Percentiles rank a stretch among this genome's conserved stretches.
Conservation (phyloP, 2,113 vertebrate genomes). For the Mastomys natalensis region DNA sequence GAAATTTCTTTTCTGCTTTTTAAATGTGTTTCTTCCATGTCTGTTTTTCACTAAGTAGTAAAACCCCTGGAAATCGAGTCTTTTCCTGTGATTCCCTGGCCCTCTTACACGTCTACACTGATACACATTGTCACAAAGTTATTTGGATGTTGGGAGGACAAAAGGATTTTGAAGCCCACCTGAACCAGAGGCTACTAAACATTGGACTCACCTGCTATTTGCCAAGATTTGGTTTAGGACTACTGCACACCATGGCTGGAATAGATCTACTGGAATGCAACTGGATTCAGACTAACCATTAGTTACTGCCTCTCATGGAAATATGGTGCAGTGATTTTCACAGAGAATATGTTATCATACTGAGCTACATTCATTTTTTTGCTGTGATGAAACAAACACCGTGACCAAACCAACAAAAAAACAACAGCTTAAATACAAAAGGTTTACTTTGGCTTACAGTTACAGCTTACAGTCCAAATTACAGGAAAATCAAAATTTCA, state of each 20-base stretch:
- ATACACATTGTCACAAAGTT: background rate
- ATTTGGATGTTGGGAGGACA: accelerated
- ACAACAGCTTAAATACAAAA: background rate
- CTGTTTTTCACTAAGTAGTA: background rate
- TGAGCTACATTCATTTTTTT: background rate
- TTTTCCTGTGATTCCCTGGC: too few species aligned
- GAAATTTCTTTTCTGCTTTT: background rate
- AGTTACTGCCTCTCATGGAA: background rate
- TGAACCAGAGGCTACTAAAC: background rate
- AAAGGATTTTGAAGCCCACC: background rate
- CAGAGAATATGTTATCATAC: background rate
- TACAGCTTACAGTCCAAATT: background rate
- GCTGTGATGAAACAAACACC: background rate
- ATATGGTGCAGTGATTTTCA: background rate
- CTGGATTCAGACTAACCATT: background rate
- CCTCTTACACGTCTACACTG: background rate
- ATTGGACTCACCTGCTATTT: background rate
- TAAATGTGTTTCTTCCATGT: background rate
- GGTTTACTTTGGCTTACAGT: background rate
- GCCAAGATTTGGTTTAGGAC: background rate
- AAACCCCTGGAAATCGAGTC: background rate
- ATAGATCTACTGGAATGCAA: background rate
- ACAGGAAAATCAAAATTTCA: background rate
- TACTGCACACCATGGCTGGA: background rate
- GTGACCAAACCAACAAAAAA: background rate